Evolutionary conservation across 1,140 invertebrate genomes (phyloP).

Genomic region (Stegodyphus mimosarum): DNA sequence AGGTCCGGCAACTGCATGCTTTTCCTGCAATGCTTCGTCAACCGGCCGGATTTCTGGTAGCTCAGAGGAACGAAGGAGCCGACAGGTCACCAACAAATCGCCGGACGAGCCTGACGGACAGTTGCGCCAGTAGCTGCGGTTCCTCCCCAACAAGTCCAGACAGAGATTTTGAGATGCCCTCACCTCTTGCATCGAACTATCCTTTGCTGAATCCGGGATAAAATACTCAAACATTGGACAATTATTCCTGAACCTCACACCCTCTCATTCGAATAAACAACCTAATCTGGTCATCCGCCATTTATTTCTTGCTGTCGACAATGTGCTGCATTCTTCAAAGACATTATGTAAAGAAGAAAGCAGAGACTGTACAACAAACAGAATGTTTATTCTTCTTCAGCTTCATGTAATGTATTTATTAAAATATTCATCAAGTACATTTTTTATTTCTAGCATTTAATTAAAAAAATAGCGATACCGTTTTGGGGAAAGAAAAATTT

Average conservation of each 20-base stretch:
- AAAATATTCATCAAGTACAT: too few species aligned
- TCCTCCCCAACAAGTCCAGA: conserved; percentile 32
- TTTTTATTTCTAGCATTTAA: too few species aligned
- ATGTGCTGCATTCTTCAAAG: background rate
- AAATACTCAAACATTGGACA: too few species aligned
- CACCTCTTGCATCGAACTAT: background rate
- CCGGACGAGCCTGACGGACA: conserved; percentile 44
- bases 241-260: too few species aligned
- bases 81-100: background rate
- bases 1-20: background rate
- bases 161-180: conserved; percentile 18
- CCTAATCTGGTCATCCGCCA: conserved; percentile 34
- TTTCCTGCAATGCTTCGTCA: conserved; percentile 11
- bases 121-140: conserved; percentile 25
- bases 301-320: background rate
- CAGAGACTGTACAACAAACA: background rate
- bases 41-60: conserved; percentile 49
- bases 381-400: too few species aligned
- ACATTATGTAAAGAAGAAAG: background rate
- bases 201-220: conserved; percentile 42
- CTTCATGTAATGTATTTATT: too few species aligned
- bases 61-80: background rate
- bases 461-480: too few species aligned
- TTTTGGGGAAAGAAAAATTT: too few species aligned
- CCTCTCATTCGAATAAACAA: conserved; percentile 1